Base-by-base conservation (phyloP, 2,888 invertebrate genomes). In the Cistogaster globosa region DNA sequence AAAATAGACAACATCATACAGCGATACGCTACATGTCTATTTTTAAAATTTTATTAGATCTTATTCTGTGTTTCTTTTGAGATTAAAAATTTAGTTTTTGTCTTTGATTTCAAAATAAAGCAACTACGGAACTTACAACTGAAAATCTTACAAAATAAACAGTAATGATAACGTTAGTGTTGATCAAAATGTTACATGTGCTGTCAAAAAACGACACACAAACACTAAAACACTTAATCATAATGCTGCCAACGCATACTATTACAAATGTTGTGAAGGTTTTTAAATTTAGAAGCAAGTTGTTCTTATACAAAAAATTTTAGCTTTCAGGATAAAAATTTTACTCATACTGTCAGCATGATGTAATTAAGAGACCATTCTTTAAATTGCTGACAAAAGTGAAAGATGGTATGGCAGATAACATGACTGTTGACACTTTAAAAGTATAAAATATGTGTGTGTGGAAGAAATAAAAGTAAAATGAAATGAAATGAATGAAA, bases 351-450 rank as follows among this genome's bases (percentile, higher is more conserved):
- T 82, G 74, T 82, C 85, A 79, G 75, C 81, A 79, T 76, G 58
- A 88, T 89, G 91, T 91, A 91, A 91, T 91, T 91, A 91, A 91
- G 90, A 90, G 91, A 88, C 89, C 90, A 90, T 91, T 91, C 91
- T 91, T 91, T 90, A 89, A 90, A 85, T 88, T 90, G 91, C 91
- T 91, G 91, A 91, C 91, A 91, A 91, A 91, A 91, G 91, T 91
- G 89, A 91, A 91, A 91, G 90, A 91, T 90, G 87, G 87, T 88
- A 89, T 90, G 90, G 90, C 88, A 90, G 91, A 91, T 91, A 91
- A 89, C 88, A 89, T 86, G 85, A 88, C 89, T 89, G 90, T 90
- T 91, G 89, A 89, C 91, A 91, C 90, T 91, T 91, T 90, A 88
- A 91, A 91, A 89, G 86, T 84, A 86, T 87, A 85, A 82, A 68